Evolutionary conservation across 2,113 vertebrate species (phyloP), one percentile per base, ranked within the genome.

Genomic region (Cheilinus undulatus): DNA sequence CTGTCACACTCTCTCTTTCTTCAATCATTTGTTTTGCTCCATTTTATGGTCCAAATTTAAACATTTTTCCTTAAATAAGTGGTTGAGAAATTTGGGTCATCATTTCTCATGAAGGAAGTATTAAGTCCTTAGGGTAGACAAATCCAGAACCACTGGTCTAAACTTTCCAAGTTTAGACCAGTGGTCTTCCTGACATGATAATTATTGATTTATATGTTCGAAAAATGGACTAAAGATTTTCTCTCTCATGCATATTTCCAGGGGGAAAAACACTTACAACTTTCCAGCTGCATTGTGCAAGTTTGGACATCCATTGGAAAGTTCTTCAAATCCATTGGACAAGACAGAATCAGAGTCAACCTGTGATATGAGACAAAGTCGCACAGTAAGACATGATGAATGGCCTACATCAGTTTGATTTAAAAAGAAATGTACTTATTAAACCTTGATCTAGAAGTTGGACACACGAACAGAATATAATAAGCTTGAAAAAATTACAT

Each of bases 251-350:
- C 10, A 3, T 19, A 38, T 20, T 45, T n/a, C 20, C 20, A 17
- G 20, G 42, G 42, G 19, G 42, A 7, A 3, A 6, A n/a, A 32
- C 6, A 92, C 97, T 95, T 90, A 99, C 98, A 99, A 74, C 98
- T 99, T 71, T 99, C 98, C 73, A 99, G 92, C 76, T 99, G 98
- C 97, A 99, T 99, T 0, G 96, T 97, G 64, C 98, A 99, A 1
- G 97, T 99, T 86, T 99, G 98, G 14, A 97, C 95, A 68, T 99
- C 98, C 98, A 99, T 99, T 2, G 98, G 98, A 86, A 99, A 99
- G 90, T 99, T 99, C 94, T 99, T 99, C 88, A 99, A 91, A 84
- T 99, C 98, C 98, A 99, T 99, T 5, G 98, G 98, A 84, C 98
- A 99, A 19, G 98, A 99, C 77, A 99, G 93, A 59, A 96, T 99